Percentiles rank a stretch among this genome's conserved stretches.
These are phyloP conservation scores for Paramormyrops hopkinsi DNA, from an alignment of 2,797 vertebrate species.

Conservation along the genomic window DNA sequence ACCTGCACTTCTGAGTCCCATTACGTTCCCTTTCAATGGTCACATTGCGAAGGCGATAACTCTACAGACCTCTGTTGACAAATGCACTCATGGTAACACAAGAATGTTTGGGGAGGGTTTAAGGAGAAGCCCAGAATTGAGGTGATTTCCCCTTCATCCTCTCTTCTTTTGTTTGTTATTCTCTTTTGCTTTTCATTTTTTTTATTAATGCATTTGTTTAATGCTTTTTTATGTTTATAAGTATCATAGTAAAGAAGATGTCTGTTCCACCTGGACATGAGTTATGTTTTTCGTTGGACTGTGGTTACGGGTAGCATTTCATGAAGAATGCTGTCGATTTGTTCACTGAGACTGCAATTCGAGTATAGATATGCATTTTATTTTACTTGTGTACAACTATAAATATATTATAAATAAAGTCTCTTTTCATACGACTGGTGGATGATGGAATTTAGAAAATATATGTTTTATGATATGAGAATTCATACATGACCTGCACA, in stretches of 20 bases:
- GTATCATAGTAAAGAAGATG: constrained; percentile 63
- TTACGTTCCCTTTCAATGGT: constrained; percentile 63
- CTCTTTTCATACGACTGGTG: constrained; percentile 64
- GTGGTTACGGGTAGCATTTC: constrained; percentile 76
- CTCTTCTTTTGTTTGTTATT: constrained; percentile 60
- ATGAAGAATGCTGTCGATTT: constrained; percentile 76
- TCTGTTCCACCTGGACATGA: constrained; percentile 57
- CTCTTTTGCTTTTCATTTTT: constrained; percentile 59
- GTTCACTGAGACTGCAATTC: constrained; percentile 77
- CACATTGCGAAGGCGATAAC: constrained; percentile 56
- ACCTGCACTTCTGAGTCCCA: constrained; percentile 68
- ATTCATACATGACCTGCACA: not conserved
- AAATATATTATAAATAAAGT: constrained; percentile 83
- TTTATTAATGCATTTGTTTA: constrained; percentile 74
- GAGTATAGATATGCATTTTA: constrained; percentile 98
- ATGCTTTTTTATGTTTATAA: constrained; percentile 74
- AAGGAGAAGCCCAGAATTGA: constrained; percentile 42
- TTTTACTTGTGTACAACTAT: constrained; percentile 99
- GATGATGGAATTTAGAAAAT: constrained; percentile 37
- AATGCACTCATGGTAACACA: constrained; percentile 50
- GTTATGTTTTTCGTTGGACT: constrained; percentile 69
- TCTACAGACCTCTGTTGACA: constrained; percentile 46
- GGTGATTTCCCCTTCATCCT: constrained; percentile 50
- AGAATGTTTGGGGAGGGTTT: constrained; percentile 57
- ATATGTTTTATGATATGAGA: not conserved